Conservation (phyloP, 1,140 invertebrate genomes). For the Aleiodes sp. region DNA sequence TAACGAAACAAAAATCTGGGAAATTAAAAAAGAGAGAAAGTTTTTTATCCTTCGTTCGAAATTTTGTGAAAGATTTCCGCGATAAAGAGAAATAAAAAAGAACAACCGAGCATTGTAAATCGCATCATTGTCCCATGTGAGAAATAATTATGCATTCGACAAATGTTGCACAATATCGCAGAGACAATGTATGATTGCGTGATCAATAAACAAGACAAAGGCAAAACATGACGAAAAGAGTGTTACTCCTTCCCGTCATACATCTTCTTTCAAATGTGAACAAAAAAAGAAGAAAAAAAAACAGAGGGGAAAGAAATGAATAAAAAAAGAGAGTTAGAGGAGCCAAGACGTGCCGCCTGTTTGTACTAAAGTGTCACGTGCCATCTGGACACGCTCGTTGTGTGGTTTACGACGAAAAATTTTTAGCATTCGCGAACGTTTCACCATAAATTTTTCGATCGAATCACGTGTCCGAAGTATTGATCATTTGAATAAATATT, state of each 20-base stretch:
- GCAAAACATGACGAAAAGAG: neutral
- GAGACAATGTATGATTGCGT: neutral
- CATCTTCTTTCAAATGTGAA: neutral
- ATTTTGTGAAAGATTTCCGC: neutral
- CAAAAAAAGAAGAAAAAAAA: too few relatives aligned
- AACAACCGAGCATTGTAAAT: neutral
- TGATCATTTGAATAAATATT: neutral
- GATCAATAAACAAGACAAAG: neutral
- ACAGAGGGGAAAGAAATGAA: too few relatives aligned
- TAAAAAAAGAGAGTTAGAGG: neutral
- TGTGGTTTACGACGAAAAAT: constrained; percentile 8
- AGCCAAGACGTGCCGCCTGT: neutral
- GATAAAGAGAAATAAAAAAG: neutral
- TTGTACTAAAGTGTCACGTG: constrained; percentile 3
- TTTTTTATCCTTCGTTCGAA: too few relatives aligned
- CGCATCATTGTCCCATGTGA: neutral
- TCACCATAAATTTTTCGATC: neutral
- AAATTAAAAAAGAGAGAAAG: too few relatives aligned
- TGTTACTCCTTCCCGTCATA: neutral
- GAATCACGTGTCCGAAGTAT: neutral
- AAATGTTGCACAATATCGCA: neutral
- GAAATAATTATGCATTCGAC: neutral
- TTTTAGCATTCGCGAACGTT: constrained; percentile 6
- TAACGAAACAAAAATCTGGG: too few relatives aligned
- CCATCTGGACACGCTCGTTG: constrained; percentile 5